These are phyloP conservation scores for Phaonia tiefii DNA, from an alignment of 2,888 invertebrate genomes.

Conservation along the genomic window DNA sequence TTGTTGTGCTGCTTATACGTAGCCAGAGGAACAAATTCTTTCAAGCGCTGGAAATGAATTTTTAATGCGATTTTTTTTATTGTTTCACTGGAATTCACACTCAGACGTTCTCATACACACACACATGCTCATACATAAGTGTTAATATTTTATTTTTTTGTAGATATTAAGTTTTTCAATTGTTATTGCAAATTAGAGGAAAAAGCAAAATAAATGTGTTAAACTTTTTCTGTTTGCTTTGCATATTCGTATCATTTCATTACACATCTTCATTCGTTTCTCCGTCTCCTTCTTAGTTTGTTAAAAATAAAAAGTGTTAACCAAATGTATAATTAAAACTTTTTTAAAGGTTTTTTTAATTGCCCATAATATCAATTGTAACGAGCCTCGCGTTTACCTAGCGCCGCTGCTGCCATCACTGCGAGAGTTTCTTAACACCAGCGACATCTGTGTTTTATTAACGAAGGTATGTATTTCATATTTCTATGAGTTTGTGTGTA, in stretches of 20 bases:
- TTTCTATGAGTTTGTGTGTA: not conserved
- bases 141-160: constrained; percentile 52
- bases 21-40: no score
- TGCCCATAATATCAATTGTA: constrained; percentile 10
- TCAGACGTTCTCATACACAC: not conserved
- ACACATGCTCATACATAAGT: constrained; percentile 38
- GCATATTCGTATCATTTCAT: constrained; percentile 44
- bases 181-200: constrained; percentile 6
- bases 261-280: constrained; percentile 5
- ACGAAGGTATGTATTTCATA: constrained; percentile 35
- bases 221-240: constrained; percentile 31
- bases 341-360: constrained; percentile 40
- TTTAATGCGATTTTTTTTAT: constrained; percentile 7
- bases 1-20: not conserved
- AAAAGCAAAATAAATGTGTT: not conserved
- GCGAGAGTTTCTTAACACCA: constrained; percentile 17
- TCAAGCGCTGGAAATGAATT: not conserved
- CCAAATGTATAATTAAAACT: constrained; percentile 33
- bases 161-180: constrained; percentile 11
- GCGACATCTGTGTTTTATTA: constrained; percentile 60
- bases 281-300: constrained; percentile 6
- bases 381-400: not conserved
- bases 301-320: constrained; percentile 25
- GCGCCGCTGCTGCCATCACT: not conserved
- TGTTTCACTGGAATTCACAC: constrained; percentile 45